A percentile compares a stretch with the other conserved stretches of the same genome.
These are phyloP conservation scores for Panagrolaimus sp. DNA, from an alignment of 1,140 invertebrate genomes.

Conservation along the genomic window DNA sequence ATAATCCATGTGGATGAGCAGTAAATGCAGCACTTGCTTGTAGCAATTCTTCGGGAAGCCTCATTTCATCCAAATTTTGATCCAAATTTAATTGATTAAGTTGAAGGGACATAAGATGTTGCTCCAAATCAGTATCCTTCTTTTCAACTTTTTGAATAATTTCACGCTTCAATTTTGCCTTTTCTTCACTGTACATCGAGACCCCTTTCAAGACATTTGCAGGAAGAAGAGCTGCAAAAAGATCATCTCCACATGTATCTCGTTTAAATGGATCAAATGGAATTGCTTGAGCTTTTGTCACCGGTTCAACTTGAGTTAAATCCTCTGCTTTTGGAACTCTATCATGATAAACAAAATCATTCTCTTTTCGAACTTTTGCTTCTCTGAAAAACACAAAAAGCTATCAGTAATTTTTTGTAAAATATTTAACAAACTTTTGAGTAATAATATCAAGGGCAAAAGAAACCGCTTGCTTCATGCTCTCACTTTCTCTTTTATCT, in stretches of 20 bases:
- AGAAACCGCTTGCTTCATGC: conserved; percentile 67
- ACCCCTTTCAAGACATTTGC: conserved; percentile 90
- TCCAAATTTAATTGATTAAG: conserved; percentile 71
- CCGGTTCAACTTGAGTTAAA: conserved; percentile 79
- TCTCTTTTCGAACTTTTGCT: conserved; percentile 89
- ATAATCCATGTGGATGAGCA: conserved; percentile 68
- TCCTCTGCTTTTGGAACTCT: conserved; percentile 78
- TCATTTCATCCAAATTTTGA: conserved; percentile 51
- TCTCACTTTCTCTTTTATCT: conserved; percentile 62
- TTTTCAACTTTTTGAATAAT: conserved; percentile 74
- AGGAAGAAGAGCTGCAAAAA: conserved; percentile 83
- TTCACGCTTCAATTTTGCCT: conserved; percentile 78
- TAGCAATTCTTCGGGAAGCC: conserved; percentile 74
- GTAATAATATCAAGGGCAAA: conserved; percentile 83
- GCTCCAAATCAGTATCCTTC: conserved; percentile 76
- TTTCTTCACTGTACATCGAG: conserved; percentile 89
- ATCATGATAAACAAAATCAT: conserved; percentile 97
- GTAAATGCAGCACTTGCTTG: conserved; percentile 83
- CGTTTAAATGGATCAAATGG: conserved; percentile 81
- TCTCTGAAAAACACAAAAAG: conserved; percentile 60
- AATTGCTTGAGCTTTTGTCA: conserved; percentile 83
- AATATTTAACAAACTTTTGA: conserved; percentile 65
- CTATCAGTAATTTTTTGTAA: too few relatives aligned
- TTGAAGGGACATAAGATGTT: conserved; percentile 76
- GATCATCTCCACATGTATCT: conserved; percentile 83